A percentile compares a stretch with the other conserved stretches of the same genome.
These are phyloP conservation scores for Apistogramma diplotaenia DNA, from an alignment of 2,113 vertebrate genomes.

Conservation along the genomic window DNA sequence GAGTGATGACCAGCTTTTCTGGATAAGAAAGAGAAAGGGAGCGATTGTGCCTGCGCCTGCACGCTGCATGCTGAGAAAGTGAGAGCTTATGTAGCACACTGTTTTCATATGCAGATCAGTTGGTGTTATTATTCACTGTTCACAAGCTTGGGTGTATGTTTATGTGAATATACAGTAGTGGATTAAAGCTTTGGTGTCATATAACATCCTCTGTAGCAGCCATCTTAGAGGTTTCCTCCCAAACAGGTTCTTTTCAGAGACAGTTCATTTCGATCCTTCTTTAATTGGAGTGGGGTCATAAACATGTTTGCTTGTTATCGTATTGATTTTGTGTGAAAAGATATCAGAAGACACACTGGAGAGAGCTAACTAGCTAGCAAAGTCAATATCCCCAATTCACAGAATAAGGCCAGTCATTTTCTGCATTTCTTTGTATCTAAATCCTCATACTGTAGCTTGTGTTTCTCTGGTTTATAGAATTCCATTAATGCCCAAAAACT, in stretches of 20 bases:
- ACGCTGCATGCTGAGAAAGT: constrained; percentile 18
- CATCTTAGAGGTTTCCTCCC: not conserved
- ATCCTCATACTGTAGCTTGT: not conserved
- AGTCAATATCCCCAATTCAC: not conserved
- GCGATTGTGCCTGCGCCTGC: not conserved
- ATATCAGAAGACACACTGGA: not conserved
- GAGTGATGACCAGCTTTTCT: constrained; percentile 60
- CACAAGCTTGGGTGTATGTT: constrained; percentile 38
- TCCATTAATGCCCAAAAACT: not conserved
- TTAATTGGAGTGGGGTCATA: not conserved
- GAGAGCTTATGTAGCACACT: constrained; percentile 39
- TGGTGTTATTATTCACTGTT: constrained; percentile 48
- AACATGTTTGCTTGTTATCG: not conserved
- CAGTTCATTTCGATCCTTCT: not conserved
- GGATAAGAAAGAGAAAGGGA: constrained; percentile 23
- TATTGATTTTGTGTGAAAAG: not conserved
- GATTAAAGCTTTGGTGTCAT: constrained; percentile 33
- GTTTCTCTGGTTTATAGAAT: not conserved
- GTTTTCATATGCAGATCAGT: constrained; percentile 66
- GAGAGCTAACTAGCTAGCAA: not conserved
- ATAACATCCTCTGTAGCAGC: constrained; percentile 4
- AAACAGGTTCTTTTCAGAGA: not conserved
- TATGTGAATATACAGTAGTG: constrained; percentile 36
- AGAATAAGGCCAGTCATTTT: not conserved
- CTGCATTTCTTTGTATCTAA: not conserved